Base-by-base conservation (phyloP, 2,888 invertebrate species). In the Zeuzera pyrina region DNA sequence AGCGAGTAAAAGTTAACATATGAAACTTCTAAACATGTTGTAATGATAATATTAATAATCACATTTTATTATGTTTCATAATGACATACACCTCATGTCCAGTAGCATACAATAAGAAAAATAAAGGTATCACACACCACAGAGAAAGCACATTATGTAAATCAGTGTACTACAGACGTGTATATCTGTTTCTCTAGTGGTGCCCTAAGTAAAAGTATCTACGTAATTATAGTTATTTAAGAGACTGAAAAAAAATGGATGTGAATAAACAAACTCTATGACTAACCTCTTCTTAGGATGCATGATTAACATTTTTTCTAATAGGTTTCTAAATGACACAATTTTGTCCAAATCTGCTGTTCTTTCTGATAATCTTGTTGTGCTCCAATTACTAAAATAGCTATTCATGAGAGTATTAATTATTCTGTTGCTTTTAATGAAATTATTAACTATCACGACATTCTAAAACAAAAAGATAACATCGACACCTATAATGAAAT, bases 301-400 rank as follows among this genome's bases (percentile, higher is more conserved):
- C 11, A 72, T 23, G 0, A 35, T 29, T 35, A 77, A 43, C 71
- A 77, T 76, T 38, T 59, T 36, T 12, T 54, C 30, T 25, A 76
- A 39, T 22, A 74, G 37, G 0, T 14, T 29, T 6, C 34, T 8
- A 2, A 72, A 38, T 3, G 19, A 12, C 2, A 26, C 19, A 1
- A 62, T 19, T 43, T 64, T 64, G 10, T 12, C 6, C 3, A 29
- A 13, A 27, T 60, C 57, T 2, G 30, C 16, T 0, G 23, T 13
- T 5, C 19, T 12, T 34, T 37, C 32, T 49, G 35, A 14, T 22
- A 31, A 2, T 15, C 33, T 38, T 3, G 1, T 2, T 1, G 2
- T 5, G 2, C 10, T 23, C 57, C 59, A 57, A 5, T 45, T 12
- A 2, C n/a, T 12, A 2, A 32, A 12, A 33, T 63, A 57, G 0